These are phyloP conservation scores for Mastigias papua DNA, from an alignment of 30 jellyfish, hydroid and myxozoan species.

Conservation along the genomic window DNA sequence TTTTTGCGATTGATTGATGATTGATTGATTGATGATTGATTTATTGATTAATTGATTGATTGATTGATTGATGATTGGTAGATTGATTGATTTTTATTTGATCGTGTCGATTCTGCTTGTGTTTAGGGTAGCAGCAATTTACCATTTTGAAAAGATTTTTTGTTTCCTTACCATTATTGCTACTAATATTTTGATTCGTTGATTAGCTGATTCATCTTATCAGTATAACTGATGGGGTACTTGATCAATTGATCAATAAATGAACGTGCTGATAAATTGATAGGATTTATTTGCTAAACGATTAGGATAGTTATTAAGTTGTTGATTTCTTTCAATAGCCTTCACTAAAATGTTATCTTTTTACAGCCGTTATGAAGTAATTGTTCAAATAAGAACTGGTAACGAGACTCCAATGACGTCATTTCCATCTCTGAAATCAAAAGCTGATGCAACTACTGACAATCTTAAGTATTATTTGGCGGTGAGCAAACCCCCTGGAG, in stretches of 20 bases:
- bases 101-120: not conserved
- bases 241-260: no score
- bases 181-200: not conserved
- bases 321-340: no score
- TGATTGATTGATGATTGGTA: not conserved
- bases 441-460: constrained; percentile 49
- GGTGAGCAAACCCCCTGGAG: not conserved
- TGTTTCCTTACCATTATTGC: no score
- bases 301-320: no score
- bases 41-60: not conserved
- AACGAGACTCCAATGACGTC: constrained; percentile 13
- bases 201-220: not conserved
- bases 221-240: not conserved
- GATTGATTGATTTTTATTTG: not conserved
- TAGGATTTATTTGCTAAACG: no score
- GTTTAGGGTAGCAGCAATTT: not conserved
- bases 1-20: not conserved
- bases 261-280: no score
- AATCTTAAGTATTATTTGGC: constrained; percentile 58
- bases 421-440: constrained; percentile 23
- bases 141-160: no score
- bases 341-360: no score
- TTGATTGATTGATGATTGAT: not conserved
- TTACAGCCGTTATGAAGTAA: constrained; percentile 62
- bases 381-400: constrained; percentile 35